Conservation (phyloP, 1,140 invertebrate species). For the Latrodectus geometricus region DNA sequence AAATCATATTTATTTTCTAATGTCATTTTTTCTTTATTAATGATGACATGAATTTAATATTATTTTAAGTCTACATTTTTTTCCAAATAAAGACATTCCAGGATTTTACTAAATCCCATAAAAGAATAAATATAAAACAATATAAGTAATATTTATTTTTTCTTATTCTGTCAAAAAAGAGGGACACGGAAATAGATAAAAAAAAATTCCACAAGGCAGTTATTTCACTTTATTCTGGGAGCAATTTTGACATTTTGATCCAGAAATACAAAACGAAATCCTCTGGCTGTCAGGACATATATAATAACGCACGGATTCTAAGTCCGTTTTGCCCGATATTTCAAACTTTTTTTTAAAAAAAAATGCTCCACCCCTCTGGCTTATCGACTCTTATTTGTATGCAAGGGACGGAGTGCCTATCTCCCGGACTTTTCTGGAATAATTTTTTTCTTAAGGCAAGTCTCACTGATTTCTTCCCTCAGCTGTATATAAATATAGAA, state of each 20-base stretch:
- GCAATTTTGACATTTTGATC: conserved; percentile 53
- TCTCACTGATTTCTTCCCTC: conserved; percentile 29
- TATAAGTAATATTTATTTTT: not conserved
- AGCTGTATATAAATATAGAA: not conserved
- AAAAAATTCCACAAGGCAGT: not conserved
- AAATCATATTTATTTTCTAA: no score
- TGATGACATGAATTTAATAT: no score
- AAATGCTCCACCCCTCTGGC: conserved; percentile 8
- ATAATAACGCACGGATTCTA: conserved; percentile 52
- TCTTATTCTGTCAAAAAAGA: not conserved
- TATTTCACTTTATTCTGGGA: conserved; percentile 22
- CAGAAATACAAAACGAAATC: conserved; percentile 47
- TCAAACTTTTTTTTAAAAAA: not conserved
- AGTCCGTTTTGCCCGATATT: conserved; percentile 22
- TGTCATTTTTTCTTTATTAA: no score
- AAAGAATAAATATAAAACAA: not conserved
- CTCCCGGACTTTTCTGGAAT: conserved; percentile 6
- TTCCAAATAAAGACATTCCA: no score
- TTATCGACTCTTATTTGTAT: conserved; percentile 41
- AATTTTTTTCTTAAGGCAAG: conserved; percentile 37
- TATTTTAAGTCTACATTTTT: no score
- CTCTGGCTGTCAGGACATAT: conserved; percentile 51
- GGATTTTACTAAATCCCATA: no score
- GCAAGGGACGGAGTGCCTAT: conserved; percentile 4
- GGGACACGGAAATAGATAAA: not conserved